These are phyloP conservation scores for Stegostoma tigrinum DNA, from an alignment of 2,113 vertebrate species.

Conservation along the genomic window DNA sequence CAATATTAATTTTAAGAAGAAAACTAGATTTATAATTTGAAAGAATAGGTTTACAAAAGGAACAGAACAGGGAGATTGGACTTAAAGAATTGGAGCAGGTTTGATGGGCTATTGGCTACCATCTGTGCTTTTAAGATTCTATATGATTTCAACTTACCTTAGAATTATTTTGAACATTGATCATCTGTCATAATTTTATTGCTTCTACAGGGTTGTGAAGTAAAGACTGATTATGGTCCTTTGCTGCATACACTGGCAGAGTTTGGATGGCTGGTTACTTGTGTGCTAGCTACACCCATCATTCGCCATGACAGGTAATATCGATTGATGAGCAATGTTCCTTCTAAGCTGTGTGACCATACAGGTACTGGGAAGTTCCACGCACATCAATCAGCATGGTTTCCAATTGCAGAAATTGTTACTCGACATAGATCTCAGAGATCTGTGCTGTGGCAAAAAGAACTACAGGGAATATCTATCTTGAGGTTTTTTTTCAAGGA, in stretches of 20 bases:
- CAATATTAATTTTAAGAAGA: not conserved
- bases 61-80: not conserved
- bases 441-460: too few species aligned
- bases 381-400: too few species aligned
- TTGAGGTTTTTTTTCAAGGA: too few species aligned
- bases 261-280: constrained; percentile 94
- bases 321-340: not conserved
- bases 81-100: not conserved
- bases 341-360: too few species aligned
- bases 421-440: too few species aligned
- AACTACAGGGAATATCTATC: too few species aligned
- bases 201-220: constrained; percentile 66
- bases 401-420: too few species aligned
- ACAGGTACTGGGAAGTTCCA: too few species aligned
- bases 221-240: constrained; percentile 91
- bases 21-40: not conserved
- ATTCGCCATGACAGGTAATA: constrained; percentile 84
- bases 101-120: not conserved
- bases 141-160: not conserved
- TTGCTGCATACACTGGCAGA: constrained; percentile 90
- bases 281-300: constrained; percentile 84
- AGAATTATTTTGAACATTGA: constrained; percentile 12
- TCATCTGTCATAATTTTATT: not conserved
- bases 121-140: not conserved
- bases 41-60: not conserved